A percentile compares a stretch with the other conserved stretches of the same genome.
Evolutionary conservation across 2,888 invertebrate genomes (phyloP).

Genomic region (Drosophila diplacantha): DNA sequence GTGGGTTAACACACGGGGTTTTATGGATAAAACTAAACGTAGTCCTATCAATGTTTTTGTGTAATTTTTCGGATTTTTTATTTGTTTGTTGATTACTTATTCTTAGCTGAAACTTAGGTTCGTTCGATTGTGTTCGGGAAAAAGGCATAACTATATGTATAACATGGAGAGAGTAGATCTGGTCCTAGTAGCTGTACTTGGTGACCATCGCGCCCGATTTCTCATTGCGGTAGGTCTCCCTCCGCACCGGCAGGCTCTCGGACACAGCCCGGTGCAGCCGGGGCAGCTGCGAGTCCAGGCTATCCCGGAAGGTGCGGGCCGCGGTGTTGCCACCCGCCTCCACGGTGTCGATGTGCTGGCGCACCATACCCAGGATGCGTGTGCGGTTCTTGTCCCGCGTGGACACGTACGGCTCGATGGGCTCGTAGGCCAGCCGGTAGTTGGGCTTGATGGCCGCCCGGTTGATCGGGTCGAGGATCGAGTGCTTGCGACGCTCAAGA

Average conservation of each 20-base stretch:
- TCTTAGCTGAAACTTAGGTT: conserved; percentile 30
- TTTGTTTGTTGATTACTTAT: conserved; percentile 13
- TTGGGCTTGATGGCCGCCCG: conserved; percentile 82
- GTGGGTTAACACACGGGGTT: conserved; percentile 33
- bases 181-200: conserved; percentile 66
- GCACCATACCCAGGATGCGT: conserved; percentile 81
- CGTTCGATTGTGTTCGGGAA: conserved; percentile 25
- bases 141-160: conserved; percentile 3
- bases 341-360: conserved; percentile 80
- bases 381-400: conserved; percentile 83
- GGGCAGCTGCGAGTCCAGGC: conserved; percentile 83
- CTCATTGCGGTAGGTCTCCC: conserved; percentile 70
- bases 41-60: conserved; percentile 20
- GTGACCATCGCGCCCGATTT: conserved; percentile 74
- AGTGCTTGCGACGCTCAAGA: conserved; percentile 73
- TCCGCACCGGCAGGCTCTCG: conserved; percentile 65
- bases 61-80: conserved; percentile 12
- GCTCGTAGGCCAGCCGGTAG: conserved; percentile 81
- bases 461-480: conserved; percentile 79
- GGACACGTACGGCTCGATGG: conserved; percentile 84
- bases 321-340: conserved; percentile 80
- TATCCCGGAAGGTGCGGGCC: conserved; percentile 81
- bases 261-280: conserved; percentile 79
- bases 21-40: conserved; percentile 19
- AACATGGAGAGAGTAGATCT: neutral